Evolutionary conservation across 2,888 invertebrate genomes (phyloP), one percentile per base, ranked within the genome.

Genomic region (Apantesis nais): DNA sequence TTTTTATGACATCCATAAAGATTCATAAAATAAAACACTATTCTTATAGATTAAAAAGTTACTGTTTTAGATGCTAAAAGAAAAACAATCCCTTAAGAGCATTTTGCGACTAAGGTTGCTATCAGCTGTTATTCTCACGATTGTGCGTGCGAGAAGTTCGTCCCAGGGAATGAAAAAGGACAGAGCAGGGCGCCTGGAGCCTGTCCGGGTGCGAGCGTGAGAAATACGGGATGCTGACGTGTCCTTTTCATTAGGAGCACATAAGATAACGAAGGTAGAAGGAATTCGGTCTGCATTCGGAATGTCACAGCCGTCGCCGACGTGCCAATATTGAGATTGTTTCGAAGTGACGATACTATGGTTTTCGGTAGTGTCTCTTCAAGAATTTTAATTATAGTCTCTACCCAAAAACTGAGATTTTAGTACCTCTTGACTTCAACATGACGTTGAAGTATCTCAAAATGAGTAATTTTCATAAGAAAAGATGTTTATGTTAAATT

Each of bases 171-270:
- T 83, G 86, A 86, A 92, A 80, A 87, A 87, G 81, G 92, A 92
- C 78, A 81, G 85, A 80, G 68, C 66, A 78, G 79, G 83, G 85
- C 84, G 87, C 88, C 88, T 83, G 86, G 87, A 88, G 89, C 89
- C 88, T 83, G 85, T 86, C 82, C 86, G 89, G 89, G 90, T 88
- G 89, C 89, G 89, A 93, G 86, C 94, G 94, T 94, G 94, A 93
- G 94, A 94, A 94, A 92, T 91, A 93, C 89, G 92, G 93, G 93
- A 90, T 89, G 91, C 87, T 86, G 87, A 86, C 90, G 88, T 90
- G 91, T 92, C 92, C 89, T 84, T 77, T 80, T 77, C 76, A 93
- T 88, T 79, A 92, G 93, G 93, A 85, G 76, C 80, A 77, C 93
- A 94, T 84, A 68, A 83, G 41, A 72, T 63, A 31, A 44, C 25